These are phyloP conservation scores for Pterophyllum scalare DNA, from an alignment of 2,113 vertebrate genomes.

Conservation along the genomic window DNA sequence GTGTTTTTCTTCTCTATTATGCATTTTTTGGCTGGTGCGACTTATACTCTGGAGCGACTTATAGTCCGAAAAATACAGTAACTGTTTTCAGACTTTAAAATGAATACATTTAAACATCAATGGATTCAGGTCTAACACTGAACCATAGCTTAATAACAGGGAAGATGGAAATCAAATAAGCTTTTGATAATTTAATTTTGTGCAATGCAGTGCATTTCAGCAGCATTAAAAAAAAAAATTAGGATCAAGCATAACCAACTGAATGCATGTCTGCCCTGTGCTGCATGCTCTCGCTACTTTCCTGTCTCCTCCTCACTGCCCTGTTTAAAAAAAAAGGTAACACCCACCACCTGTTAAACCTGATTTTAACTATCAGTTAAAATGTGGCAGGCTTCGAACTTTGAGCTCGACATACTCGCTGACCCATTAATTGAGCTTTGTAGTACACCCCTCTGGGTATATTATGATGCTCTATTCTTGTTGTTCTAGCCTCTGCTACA, in stretches of 20 bases:
- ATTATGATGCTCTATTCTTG: slow-evolving; percentile 2
- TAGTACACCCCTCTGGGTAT: not conserved
- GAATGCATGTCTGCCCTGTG: not conserved
- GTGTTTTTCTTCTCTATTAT: no score
- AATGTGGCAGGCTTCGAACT: not conserved
- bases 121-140: not conserved
- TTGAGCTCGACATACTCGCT: not conserved
- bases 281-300: not conserved
- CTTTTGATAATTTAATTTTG: not conserved
- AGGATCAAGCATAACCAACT: not conserved
- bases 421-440: not conserved
- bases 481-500: not conserved
- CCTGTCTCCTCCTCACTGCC: not conserved
- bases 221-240: not conserved
- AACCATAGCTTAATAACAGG: not conserved
- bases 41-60: no score
- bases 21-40: no score
- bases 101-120: not conserved
- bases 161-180: not conserved
- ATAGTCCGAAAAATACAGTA: no score
- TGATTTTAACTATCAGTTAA: no score
- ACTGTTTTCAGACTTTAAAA: not conserved
- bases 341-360: no score
- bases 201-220: not conserved
- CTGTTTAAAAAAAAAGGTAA: not conserved